A percentile compares a stretch with the other conserved stretches of the same genome.
phyloP scores from a whole-genome alignment of 2,888 invertebrate species.

The Theristus sp. region DNA sequence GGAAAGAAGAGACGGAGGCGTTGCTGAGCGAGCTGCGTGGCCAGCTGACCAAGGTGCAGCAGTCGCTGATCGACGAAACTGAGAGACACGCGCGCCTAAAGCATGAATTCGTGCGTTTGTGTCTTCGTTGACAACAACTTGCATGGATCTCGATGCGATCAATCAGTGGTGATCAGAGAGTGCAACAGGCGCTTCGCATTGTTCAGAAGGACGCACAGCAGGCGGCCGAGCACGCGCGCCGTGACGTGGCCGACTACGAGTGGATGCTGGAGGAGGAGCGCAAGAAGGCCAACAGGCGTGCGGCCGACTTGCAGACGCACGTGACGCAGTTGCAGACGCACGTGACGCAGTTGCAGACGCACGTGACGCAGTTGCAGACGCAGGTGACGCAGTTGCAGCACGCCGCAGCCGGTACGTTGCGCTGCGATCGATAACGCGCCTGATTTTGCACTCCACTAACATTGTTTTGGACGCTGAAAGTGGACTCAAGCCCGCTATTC shows the following conservation, averaged over 20 bases:
- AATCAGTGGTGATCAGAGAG: too few relatives aligned
- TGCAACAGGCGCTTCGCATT: too few relatives aligned
- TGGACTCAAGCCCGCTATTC: too few relatives aligned
- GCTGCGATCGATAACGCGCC: too few relatives aligned
- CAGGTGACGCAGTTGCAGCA: too few relatives aligned
- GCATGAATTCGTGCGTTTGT: background rate
- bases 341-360: background rate
- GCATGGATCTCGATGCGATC: too few relatives aligned
- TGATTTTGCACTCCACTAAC: too few relatives aligned
- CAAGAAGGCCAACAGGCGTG: background rate
- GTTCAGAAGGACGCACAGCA: background rate
- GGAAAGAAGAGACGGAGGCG: background rate
- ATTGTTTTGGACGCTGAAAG: too few relatives aligned
- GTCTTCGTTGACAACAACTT: too few relatives aligned
- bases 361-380: background rate
- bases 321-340: background rate
- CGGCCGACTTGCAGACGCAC: background rate
- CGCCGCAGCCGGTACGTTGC: too few relatives aligned
- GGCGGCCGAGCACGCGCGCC: background rate
- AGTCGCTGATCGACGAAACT: background rate
- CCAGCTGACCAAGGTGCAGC: background rate
- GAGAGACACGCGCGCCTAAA: background rate
- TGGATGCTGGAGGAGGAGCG: constrained; percentile 3
- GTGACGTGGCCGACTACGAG: constrained; percentile 1
- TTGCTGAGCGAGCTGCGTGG: background rate